Base-by-base conservation (phyloP, 2,888 invertebrate species). In the Caenorhabditis sulstoni region DNA sequence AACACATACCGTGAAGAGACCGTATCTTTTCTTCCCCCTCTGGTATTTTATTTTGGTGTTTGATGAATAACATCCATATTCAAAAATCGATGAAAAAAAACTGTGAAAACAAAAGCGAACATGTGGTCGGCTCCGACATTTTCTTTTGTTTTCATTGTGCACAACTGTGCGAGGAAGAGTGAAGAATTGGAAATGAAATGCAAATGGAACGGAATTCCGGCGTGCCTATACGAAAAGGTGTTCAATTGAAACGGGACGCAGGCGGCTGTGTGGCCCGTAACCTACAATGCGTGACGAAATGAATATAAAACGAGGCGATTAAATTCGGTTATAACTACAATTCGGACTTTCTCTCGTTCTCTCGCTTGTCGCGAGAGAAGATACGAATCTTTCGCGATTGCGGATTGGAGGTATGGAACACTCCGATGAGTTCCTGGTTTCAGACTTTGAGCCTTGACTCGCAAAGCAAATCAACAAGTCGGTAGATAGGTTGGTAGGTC, bases 251-350 rank as follows among this genome's bases (percentile, higher is more conserved):
- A 45, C 7, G 29, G 22, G 3, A 52, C 16, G 12, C 20, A 44
- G 66, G 20, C 4, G 29, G 35, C 39, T 20, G 57, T 22, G 47
- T 23, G 23, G 57, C 49, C 37, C 53, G 58, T 65, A 73, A 73
- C 73, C 73, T 62, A 58, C 73, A 64, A 64, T 73, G 73, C 73
- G 73, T 73, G 73, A 73, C 73, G 64, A 62, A 73, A 64, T 64
- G 73, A 73, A 73, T 73, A 64, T 73, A 64, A 64, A 73, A 73
- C 64, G 64, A 50, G 41, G 41, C 73, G 73, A 73, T 73, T 73
- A 73, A 71, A 71, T 71, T 71, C 57, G 71, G 71, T 71, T 71
- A 71, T 62, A 64, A 62, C 71, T 64, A 64, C 70, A 53, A 73
- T 49, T 73, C 55, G 55, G 73, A 58, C 61, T 35, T 61, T 70